Conservation (phyloP, 2,113 vertebrate species). For the Morone saxatilis region DNA sequence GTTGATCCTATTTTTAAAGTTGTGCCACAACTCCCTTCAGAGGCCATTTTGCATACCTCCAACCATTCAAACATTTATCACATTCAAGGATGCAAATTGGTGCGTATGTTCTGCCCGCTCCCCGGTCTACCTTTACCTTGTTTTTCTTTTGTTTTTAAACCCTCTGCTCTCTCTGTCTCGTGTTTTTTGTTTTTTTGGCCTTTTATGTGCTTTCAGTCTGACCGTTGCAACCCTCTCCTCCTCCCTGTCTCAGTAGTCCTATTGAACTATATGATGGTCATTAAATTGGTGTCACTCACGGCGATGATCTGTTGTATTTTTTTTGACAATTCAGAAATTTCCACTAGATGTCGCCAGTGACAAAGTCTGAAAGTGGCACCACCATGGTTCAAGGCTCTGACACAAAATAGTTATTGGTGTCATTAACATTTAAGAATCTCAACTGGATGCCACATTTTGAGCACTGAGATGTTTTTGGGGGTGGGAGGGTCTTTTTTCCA, state of each 20-base stretch:
- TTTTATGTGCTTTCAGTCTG: slow-evolving; percentile 10
- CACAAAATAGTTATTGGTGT: slow-evolving; percentile 10
- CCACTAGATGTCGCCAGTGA: slow-evolving; percentile 67
- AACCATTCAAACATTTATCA: not conserved
- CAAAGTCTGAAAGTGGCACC: slow-evolving; percentile 34
- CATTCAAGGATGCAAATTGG: slow-evolving; percentile 52
- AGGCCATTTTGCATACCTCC: slow-evolving; percentile 52
- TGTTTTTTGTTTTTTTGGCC: not conserved
- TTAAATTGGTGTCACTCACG: not conserved
- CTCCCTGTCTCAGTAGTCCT: slow-evolving; percentile 12
- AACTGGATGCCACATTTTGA: slow-evolving; percentile 28
- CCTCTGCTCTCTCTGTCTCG: slow-evolving; percentile 17
- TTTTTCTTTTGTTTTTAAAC: not conserved
- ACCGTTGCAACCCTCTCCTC: slow-evolving; percentile 50
- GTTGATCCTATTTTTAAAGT: slow-evolving; percentile 37
- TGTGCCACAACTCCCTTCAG: slow-evolving; percentile 40
- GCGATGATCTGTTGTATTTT: slow-evolving; percentile 8
- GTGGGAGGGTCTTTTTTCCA: not conserved
- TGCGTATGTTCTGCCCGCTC: not conserved
- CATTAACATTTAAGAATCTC: not conserved
- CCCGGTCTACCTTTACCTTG: not conserved
- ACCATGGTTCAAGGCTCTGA: slow-evolving; percentile 32
- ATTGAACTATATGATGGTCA: not conserved
- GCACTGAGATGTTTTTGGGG: not conserved
- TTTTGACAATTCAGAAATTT: not conserved